These are phyloP conservation scores for Heteromyza rotundicornis DNA, from an alignment of 2,888 invertebrate genomes.

Conservation along the genomic window DNA sequence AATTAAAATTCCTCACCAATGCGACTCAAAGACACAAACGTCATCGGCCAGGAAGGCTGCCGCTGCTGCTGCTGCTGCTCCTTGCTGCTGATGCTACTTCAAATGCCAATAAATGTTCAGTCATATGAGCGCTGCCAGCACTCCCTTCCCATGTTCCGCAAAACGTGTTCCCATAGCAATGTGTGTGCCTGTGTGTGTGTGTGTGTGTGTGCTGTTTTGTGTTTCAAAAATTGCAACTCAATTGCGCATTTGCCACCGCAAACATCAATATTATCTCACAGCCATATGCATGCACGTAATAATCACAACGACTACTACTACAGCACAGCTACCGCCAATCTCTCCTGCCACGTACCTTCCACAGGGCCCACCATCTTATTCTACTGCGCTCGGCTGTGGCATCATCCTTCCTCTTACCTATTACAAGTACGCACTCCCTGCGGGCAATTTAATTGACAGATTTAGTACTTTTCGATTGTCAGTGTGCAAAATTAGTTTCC, in stretches of 20 bases:
- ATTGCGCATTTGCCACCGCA: constrained; percentile 52
- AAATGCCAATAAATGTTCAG: too few relatives aligned
- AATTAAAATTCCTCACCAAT: constrained; percentile 38
- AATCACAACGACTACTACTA: constrained; percentile 16
- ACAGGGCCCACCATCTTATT: background rate
- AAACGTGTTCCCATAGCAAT: too few relatives aligned
- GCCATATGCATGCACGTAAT: constrained; percentile 10
- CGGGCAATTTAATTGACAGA: constrained; percentile 60
- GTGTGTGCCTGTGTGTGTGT: too few relatives aligned
- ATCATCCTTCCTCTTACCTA: background rate
- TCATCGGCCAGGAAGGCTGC: background rate
- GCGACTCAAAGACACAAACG: background rate
- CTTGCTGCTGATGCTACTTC: too few relatives aligned
- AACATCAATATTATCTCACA: constrained; percentile 43
- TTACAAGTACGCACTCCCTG: constrained; percentile 43
- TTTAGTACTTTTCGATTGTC: constrained; percentile 59
- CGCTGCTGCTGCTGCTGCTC: too few relatives aligned
- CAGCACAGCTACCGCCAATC: constrained; percentile 6
- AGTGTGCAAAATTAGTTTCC: constrained; percentile 56
- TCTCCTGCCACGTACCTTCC: constrained; percentile 11
- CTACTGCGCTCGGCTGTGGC: background rate
- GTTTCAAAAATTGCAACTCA: constrained; percentile 47
- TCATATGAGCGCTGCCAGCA: background rate
- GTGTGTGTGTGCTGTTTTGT: too few relatives aligned
- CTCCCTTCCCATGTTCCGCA: constrained; percentile 4